Conservation (phyloP, 2,888 invertebrate species). For the Chrysomela aeneicollis region DNA sequence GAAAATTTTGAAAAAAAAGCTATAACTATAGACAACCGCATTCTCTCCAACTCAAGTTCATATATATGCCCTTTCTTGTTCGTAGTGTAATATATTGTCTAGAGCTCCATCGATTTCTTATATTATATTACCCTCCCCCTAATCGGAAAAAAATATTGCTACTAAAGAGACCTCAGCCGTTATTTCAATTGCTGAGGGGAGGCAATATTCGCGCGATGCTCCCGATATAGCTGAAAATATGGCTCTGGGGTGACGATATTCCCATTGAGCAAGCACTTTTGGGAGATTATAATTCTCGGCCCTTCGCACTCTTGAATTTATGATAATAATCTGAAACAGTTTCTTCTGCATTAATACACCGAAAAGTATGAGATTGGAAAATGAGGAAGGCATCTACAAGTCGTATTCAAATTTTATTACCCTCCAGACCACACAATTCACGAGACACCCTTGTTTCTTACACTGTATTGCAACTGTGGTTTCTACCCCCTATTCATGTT, state of each 20-base stretch:
- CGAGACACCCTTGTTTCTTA: too few species aligned
- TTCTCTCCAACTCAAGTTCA: too few species aligned
- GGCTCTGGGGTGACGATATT: conserved; percentile 5
- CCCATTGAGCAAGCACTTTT: background rate
- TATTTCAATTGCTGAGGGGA: background rate
- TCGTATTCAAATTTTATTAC: background rate
- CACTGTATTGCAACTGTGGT: too few species aligned
- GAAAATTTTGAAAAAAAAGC: too few species aligned
- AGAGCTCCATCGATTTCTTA: background rate
- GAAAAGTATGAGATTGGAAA: background rate
- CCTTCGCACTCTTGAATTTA: background rate
- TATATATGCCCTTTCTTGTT: too few species aligned
- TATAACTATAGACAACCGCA: too few species aligned
- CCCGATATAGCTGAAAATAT: conserved; percentile 1
- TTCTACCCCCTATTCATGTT: too few species aligned
- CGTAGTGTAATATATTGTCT: background rate
- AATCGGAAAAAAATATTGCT: conserved; percentile 2
- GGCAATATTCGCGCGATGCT: background rate
- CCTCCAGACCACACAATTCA: background rate
- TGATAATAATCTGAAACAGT: background rate
- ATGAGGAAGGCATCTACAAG: background rate
- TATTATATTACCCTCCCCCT: background rate
- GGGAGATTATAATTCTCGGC: background rate
- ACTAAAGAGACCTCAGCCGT: conserved; percentile 3
- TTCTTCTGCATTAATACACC: background rate